phyloP scores from a whole-genome alignment of 2,113 vertebrate genomes.

The Megaceryle torquata region DNA sequence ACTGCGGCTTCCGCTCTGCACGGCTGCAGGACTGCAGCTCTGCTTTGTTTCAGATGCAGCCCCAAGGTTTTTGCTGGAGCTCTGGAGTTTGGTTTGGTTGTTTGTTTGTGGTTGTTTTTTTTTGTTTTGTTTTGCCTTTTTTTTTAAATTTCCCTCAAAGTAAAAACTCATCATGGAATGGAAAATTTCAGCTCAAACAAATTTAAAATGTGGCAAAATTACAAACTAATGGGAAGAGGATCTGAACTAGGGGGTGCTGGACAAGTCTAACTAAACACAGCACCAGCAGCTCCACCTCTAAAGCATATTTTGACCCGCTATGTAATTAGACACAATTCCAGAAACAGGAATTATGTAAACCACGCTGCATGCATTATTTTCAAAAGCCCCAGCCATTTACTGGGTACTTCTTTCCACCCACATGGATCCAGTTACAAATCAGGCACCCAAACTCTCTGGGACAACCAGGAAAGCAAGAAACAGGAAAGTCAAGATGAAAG shows the following conservation, averaged over 20 bases:
- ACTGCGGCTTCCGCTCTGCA: neutral
- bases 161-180: neutral
- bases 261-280: neutral
- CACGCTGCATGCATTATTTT: neutral
- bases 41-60: neutral
- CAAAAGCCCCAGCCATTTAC: neutral
- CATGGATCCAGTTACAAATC: neutral
- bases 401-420: neutral
- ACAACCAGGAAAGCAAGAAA: slow-evolving; percentile 11
- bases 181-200: slow-evolving; percentile 20
- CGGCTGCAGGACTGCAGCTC: neutral
- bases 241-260: neutral
- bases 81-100: neutral
- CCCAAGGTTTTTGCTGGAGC: neutral
- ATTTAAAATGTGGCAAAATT: neutral
- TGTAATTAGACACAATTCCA: slow-evolving; percentile 18
- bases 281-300: neutral
- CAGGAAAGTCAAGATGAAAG: neutral
- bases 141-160: neutral
- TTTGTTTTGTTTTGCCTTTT: no score
- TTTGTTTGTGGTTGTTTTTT: no score
- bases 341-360: slow-evolving; percentile 30
- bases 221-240: neutral
- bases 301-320: slow-evolving; percentile 30
- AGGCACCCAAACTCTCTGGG: slow-evolving; percentile 7